Base-by-base conservation (phyloP, 2,888 invertebrate species). In the Ichneumoninae sp. region DNA sequence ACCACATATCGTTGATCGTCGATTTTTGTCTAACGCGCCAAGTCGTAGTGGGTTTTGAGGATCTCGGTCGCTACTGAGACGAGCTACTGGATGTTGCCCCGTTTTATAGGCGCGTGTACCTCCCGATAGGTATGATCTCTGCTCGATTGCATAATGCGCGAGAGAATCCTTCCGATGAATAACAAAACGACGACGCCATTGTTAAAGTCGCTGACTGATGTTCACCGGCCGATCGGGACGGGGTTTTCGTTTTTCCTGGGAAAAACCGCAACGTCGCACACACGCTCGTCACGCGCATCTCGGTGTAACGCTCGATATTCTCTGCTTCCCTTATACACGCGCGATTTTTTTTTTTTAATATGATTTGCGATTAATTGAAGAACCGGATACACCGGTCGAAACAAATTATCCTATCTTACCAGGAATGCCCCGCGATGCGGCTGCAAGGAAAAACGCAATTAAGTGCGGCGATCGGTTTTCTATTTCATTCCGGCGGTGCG, bases 81-180 rank as follows among this genome's bases (percentile, higher is more conserved):
- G 19, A 63, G 63, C 82, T 69, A 69, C 81, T 74, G 50, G 73
- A 74, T 52, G 79, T 82, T 81, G 52, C 73, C 69, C 81, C 87
- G 30, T 87, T 87, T 87, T 87, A 87, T 87, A 87, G 85, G 74
- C 82, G 57, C 68, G 68, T 81, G 81, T 81, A 65, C 77, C 82
- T 81, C 79, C 77, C 47, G 36, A 76, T 13, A 10, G 40, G 54
- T n/a, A 76, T 78, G 82, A 86, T 85, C 81, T 82, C 78, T 54
- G 50, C 33, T 47, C 40, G 69, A 83, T 87, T 87, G 63, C 85
- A 79, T 84, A 86, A 87, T 70, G 54, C 70, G 19, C 54, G 57
- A 65, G 65, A 47, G 65, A 57, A 22, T 54, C 52, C 68, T 36
- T 40, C 76, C 85, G 83, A 85, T 87, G 85, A 87, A 73, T 85